A percentile compares a stretch with the other conserved stretches of the same genome.
Evolutionary conservation across 1,140 invertebrate species (phyloP).

Genomic region (Capitella teleta): DNA sequence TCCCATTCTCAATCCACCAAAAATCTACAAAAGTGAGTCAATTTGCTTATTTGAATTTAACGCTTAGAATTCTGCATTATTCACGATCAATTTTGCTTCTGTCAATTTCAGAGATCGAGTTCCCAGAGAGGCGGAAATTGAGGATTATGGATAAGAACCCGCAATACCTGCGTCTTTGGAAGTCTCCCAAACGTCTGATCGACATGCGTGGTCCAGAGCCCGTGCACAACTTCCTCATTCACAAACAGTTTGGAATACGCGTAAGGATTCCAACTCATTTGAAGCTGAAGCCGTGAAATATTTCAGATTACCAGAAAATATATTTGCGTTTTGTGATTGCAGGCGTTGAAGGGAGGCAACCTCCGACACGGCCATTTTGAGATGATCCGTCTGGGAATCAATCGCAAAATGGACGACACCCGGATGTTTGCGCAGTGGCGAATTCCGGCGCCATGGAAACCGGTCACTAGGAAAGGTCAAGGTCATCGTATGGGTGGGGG

Average conservation of each 20-base stretch:
- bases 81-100: no score
- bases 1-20: no score
- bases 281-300: neutral
- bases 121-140: slow-evolving; percentile 26
- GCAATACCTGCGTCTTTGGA: slow-evolving; percentile 23
- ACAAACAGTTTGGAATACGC: slow-evolving; percentile 83
- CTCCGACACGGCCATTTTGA: slow-evolving; percentile 72
- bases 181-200: slow-evolving; percentile 68
- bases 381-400: slow-evolving; percentile 67
- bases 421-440: slow-evolving; percentile 90
- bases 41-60: no score
- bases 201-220: slow-evolving; percentile 81
- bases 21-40: no score
- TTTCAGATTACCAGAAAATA: neutral
- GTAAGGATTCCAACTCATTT: slow-evolving; percentile 46
- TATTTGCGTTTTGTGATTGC: neutral
- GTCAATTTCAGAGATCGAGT: slow-evolving; percentile 30
- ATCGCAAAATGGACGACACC: slow-evolving; percentile 61
- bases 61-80: no score
- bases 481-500: slow-evolving; percentile 91
- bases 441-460: slow-evolving; percentile 87
- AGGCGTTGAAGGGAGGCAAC: slow-evolving; percentile 71
- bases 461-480: slow-evolving; percentile 78
- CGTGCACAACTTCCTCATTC: slow-evolving; percentile 68
- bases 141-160: slow-evolving; percentile 25